phyloP scores from a whole-genome alignment of 2,113 vertebrate genomes.

The Barbus barbus region DNA sequence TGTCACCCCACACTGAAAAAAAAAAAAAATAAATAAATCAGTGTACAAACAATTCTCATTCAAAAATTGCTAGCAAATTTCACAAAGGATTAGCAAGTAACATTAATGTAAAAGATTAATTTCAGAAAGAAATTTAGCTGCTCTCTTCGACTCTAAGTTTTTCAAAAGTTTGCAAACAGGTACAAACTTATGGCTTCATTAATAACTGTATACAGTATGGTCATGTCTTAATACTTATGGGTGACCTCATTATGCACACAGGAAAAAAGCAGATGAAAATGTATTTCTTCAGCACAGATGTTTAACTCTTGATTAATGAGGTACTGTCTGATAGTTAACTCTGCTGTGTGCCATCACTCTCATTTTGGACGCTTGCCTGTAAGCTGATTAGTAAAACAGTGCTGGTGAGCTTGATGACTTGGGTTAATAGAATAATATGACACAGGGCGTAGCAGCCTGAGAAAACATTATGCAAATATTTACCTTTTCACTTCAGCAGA shows the following conservation, averaged over 20 bases:
- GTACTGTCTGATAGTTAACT: slow-evolving; percentile 32
- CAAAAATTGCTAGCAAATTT: too few species aligned
- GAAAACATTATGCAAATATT: slow-evolving; percentile 70
- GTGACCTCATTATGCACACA: not conserved
- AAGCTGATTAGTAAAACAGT: slow-evolving; percentile 59
- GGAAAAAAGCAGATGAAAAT: not conserved
- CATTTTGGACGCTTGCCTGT: slow-evolving; percentile 31
- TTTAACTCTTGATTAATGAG: slow-evolving; percentile 39
- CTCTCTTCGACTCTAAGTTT: not conserved
- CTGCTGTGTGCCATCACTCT: not conserved
- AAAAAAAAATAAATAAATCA: too few species aligned
- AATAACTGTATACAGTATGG: not conserved
- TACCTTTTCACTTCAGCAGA: slow-evolving; percentile 73
- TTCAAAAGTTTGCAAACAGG: not conserved
- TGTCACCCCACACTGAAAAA: too few species aligned
- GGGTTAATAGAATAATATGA: slow-evolving; percentile 70
- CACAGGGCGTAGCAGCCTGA: slow-evolving; percentile 42
- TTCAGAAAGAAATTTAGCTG: not conserved
- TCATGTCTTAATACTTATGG: not conserved
- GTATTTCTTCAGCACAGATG: slow-evolving; percentile 10
- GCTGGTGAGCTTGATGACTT: slow-evolving; percentile 59
- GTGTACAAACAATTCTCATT: too few species aligned
- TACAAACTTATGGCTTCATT: not conserved
- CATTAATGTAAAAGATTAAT: not conserved
- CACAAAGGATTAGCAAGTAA: not conserved